phyloP scores from a whole-genome alignment of 2,797 vertebrate species.

The Lagocephalus sceleratus region DNA sequence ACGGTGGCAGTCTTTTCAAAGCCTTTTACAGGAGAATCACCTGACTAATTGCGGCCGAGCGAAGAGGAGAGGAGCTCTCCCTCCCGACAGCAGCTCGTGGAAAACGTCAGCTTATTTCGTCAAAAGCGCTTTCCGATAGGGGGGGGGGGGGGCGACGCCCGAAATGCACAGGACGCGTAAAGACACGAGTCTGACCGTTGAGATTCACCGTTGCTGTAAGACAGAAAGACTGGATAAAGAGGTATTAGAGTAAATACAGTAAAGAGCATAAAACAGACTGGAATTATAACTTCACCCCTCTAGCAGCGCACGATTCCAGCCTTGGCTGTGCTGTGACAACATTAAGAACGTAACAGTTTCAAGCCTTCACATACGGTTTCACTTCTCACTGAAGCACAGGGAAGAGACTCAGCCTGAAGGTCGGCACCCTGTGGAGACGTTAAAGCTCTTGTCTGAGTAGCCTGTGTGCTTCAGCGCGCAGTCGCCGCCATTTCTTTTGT shows the following conservation, averaged over 20 bases:
- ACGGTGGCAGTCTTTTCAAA: conserved; percentile 54
- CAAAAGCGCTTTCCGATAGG: conserved; percentile 48
- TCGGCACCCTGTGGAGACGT: conserved; percentile 6
- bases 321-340: conserved; percentile 59
- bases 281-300: conserved; percentile 52
- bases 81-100: conserved; percentile 59
- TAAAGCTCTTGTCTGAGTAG: conserved; percentile 39
- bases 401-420: conserved; percentile 24
- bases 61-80: conserved; percentile 34
- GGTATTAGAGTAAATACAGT: conserved; percentile 71
- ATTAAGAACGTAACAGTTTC: conserved; percentile 78
- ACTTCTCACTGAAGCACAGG: conserved; percentile 49
- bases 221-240: conserved; percentile 70
- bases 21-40: conserved; percentile 37
- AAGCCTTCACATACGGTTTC: conserved; percentile 68
- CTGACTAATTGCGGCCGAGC: conserved; percentile 47
- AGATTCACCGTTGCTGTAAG: conserved; percentile 64
- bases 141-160: conserved; percentile 37
- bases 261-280: conserved; percentile 60
- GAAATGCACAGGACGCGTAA: conserved; percentile 44
- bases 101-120: conserved; percentile 68
- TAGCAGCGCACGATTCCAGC: conserved; percentile 67
- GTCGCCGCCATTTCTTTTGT: conserved; percentile 41
- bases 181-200: conserved; percentile 50
- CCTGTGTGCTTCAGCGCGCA: conserved; percentile 48